A percentile compares a stretch with the other conserved stretches of the same genome.
These are phyloP conservation scores for Malurus alboscapulatus DNA, from an alignment of 2,113 vertebrate genomes.

Conservation along the genomic window DNA sequence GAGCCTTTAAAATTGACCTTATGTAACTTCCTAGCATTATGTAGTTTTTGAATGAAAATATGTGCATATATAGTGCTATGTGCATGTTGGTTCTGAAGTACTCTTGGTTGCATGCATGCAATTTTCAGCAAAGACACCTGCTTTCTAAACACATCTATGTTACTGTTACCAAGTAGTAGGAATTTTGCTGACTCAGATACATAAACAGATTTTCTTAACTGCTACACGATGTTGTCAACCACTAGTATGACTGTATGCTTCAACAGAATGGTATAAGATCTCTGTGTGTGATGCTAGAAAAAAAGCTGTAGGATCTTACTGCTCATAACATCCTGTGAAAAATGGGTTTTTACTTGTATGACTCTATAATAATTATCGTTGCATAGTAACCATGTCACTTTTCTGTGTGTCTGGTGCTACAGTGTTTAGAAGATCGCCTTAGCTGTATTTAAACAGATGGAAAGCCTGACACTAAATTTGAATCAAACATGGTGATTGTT, in stretches of 20 bases:
- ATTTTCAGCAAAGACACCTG: background rate
- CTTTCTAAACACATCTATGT: background rate
- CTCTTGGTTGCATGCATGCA: background rate
- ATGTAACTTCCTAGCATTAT: background rate
- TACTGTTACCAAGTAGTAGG: background rate
- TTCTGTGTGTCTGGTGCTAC: background rate
- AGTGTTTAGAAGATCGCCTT: background rate
- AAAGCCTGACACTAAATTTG: background rate
- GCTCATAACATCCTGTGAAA: background rate
- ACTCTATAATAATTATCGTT: background rate
- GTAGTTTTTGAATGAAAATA: background rate
- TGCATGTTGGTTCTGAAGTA: conserved; percentile 20
- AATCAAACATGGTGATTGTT: background rate
- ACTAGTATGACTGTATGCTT: background rate
- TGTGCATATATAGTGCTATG: background rate
- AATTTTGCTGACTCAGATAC: background rate
- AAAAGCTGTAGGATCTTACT: background rate
- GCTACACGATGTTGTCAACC: conserved; percentile 34
- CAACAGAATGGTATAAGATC: background rate
- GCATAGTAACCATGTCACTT: background rate
- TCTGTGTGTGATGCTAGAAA: background rate
- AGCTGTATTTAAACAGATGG: background rate
- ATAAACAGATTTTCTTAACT: background rate
- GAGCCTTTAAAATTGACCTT: background rate
- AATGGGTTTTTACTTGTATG: background rate